Evolutionary conservation across 2,113 vertebrate species (phyloP).

Genomic region (Oenanthe melanoleuca): DNA sequence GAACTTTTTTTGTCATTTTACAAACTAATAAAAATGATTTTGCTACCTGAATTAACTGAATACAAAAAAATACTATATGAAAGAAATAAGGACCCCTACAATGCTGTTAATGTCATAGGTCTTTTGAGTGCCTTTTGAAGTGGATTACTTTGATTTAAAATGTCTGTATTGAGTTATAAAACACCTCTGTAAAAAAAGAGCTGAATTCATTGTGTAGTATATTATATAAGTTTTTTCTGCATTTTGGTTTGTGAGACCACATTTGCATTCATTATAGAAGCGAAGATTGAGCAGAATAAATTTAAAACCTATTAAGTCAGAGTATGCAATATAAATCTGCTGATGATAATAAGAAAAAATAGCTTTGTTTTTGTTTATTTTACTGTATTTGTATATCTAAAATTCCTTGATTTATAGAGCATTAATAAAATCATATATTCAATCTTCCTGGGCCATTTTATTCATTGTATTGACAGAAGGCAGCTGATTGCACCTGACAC

Average conservation of each 20-base stretch:
- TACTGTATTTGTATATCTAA: background rate
- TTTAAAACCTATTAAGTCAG: conserved; percentile 38
- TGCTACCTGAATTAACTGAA: background rate
- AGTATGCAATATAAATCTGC: conserved; percentile 21
- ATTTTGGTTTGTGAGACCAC: conserved; percentile 35
- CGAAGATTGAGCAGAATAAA: conserved; percentile 56
- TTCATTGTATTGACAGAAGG: background rate
- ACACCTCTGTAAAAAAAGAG: conserved; percentile 19
- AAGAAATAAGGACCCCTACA: conserved; percentile 16
- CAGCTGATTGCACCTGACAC: background rate
- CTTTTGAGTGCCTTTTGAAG: conserved; percentile 29
- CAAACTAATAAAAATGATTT: background rate
- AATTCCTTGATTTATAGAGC: background rate
- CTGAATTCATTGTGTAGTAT: conserved; percentile 5
- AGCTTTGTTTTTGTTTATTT: background rate
- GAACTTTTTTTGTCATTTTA: background rate
- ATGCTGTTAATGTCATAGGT: conserved; percentile 40
- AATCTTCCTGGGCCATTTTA: background rate
- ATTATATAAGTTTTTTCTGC: conserved; percentile 18
- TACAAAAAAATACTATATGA: conserved; percentile 7
- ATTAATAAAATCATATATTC: background rate
- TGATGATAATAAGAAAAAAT: conserved; percentile 39
- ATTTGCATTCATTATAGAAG: conserved; percentile 66
- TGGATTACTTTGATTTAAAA: conserved; percentile 47
- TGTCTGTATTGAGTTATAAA: conserved; percentile 47